Percentiles rank a stretch among this genome's conserved stretches.
Evolutionary conservation across 2,797 vertebrate species (phyloP).

Genomic region (Hemitrygon akajei): DNA sequence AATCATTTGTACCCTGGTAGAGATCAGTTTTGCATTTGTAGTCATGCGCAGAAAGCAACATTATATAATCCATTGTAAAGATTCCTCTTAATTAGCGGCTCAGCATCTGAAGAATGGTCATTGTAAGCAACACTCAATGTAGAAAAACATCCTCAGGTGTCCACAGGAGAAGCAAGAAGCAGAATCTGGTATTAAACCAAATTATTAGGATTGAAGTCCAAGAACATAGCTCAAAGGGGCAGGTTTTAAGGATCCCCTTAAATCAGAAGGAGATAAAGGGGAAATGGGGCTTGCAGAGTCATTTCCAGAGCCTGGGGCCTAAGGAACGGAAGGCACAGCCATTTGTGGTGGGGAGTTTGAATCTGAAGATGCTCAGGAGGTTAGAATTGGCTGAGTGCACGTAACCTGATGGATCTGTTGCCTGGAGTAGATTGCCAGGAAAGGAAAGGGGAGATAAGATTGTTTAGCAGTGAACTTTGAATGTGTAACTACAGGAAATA

Average conservation of each 20-base stretch:
- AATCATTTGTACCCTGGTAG: slow-evolving; percentile 44
- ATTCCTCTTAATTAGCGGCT: slow-evolving; percentile 34
- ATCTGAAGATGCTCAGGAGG: background rate
- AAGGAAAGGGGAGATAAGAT: no score
- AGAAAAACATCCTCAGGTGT: background rate
- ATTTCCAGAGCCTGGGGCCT: background rate
- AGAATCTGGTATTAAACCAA: background rate
- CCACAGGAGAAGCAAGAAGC: background rate
- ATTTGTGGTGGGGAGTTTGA: background rate
- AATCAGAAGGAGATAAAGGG: background rate
- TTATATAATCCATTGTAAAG: slow-evolving; percentile 40
- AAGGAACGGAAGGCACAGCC: background rate
- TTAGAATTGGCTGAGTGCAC: background rate
- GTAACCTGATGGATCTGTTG: background rate
- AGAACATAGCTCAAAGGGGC: background rate
- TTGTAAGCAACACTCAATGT: slow-evolving; percentile 7
- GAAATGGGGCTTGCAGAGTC: background rate
- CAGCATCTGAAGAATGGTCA: slow-evolving; percentile 14
- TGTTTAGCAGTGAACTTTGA: no score
- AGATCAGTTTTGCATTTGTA: background rate
- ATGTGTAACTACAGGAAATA: no score
- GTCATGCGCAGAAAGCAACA: slow-evolving; percentile 39
- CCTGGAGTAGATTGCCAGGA: no score
- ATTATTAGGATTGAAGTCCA: slow-evolving; percentile 28
- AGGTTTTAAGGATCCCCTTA: background rate